phyloP scores from a whole-genome alignment of 2,888 invertebrate species.

The Scaptomyza cyrtandrae region DNA sequence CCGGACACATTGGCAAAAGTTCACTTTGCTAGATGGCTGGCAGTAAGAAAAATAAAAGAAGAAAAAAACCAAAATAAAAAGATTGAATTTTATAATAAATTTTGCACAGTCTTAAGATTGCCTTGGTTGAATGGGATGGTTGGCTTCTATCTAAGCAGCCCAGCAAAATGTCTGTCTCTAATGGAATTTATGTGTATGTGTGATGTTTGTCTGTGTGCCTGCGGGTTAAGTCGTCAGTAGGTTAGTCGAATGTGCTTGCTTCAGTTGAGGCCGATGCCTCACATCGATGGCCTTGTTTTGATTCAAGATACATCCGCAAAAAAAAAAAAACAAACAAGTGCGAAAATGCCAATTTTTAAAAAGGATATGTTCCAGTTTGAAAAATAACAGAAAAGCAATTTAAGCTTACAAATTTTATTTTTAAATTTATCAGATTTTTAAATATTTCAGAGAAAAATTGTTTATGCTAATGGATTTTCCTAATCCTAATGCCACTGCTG shows the following conservation, averaged over 20 bases:
- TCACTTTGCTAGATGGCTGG: conserved; percentile 34
- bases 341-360: conserved; percentile 21
- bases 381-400: not conserved
- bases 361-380: not conserved
- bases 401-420: not conserved
- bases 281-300: conserved; percentile 10
- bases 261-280: not conserved
- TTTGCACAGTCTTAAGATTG: conserved; percentile 58
- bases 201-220: conserved; percentile 56
- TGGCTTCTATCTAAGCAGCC: conserved; percentile 33
- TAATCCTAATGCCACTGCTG: not conserved
- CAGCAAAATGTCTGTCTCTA: conserved; percentile 42
- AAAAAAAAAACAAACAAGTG: conserved; percentile 5
- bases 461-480: not conserved
- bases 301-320: conserved; percentile 1
- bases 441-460: not conserved
- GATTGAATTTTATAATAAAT: conserved; percentile 77
- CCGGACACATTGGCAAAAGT: conserved; percentile 62
- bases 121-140: conserved; percentile 16
- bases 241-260: conserved; percentile 34
- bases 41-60: not conserved
- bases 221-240: conserved; percentile 74
- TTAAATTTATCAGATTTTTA: too few relatives aligned
- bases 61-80: conserved; percentile 33
- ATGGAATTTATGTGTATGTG: conserved; percentile 53